A percentile compares a stretch with the other conserved stretches of the same genome.
phyloP scores from a whole-genome alignment of 2,113 vertebrate species.

The Poeciliopsis prolifica region DNA sequence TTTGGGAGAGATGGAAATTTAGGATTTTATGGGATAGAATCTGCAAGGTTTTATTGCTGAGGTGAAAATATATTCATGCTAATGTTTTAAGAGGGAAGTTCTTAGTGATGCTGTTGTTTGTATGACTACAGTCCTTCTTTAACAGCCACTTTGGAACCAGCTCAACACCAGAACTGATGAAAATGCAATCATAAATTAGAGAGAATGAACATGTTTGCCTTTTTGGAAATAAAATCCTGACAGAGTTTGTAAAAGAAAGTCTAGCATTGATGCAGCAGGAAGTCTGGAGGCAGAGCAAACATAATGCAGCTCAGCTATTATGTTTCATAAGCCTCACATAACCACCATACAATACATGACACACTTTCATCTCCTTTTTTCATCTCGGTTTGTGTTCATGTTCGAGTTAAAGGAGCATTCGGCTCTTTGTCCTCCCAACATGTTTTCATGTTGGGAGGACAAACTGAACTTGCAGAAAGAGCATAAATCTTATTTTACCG shows the following conservation, averaged over 20 bases:
- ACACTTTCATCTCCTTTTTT: slow-evolving; percentile 57
- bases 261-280: slow-evolving; percentile 21
- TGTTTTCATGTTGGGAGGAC: no score
- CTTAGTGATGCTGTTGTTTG: slow-evolving; percentile 61
- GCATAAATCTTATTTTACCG: no score
- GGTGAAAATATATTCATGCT: slow-evolving; percentile 48
- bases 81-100: slow-evolving; percentile 36
- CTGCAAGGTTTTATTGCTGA: slow-evolving; percentile 55
- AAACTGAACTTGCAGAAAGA: no score
- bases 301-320: slow-evolving; percentile 54
- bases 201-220: slow-evolving; percentile 42
- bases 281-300: slow-evolving; percentile 26
- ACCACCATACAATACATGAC: slow-evolving; percentile 59
- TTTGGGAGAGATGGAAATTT: slow-evolving; percentile 24
- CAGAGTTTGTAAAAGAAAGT: slow-evolving; percentile 33
- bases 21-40: slow-evolving; percentile 52
- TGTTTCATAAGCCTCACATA: slow-evolving; percentile 42
- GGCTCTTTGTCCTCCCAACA: slow-evolving; percentile 6
- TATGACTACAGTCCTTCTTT: slow-evolving; percentile 28
- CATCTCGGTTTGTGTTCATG: slow-evolving; percentile 24
- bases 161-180: slow-evolving; percentile 21
- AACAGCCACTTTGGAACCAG: slow-evolving; percentile 16
- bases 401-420: slow-evolving; percentile 13
- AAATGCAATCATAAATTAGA: slow-evolving; percentile 26
- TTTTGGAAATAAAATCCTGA: slow-evolving; percentile 7